Base-by-base conservation (phyloP, 2,888 invertebrate species). In the Branchipolynoe longqiensis region DNA sequence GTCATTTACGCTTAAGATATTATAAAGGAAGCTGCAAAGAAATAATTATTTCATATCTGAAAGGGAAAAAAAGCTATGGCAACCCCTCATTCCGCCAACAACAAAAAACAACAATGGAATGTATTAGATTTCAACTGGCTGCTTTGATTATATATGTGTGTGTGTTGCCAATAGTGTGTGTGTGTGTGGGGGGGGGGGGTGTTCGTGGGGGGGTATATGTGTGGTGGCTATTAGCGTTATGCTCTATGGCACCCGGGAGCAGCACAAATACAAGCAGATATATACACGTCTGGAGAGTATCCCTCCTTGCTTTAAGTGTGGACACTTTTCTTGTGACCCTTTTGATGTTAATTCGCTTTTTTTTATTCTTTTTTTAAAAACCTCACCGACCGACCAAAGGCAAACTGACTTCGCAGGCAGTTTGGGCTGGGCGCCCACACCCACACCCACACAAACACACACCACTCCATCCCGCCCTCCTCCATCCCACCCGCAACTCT, bases 261-360 rank as follows among this genome's bases (percentile, higher is more conserved):
- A 38, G n/a, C 69, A 48, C 48, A 78, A 78, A 78, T 78, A 78
- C 78, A 78, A 78, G 48, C 48, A 48, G 78, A 31, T 48, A 78
- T 78, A 78, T 48, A 78, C 48, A 78, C n/a, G 69, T 18, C 69
- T 14, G 69, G 33, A 38, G 69, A 69, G 33, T 38, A 78, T 48
- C 18, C 41, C 48, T 25, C n/a, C 41, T 22, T 6, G 25, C n/a
- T 78, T 48, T 78, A 78, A 78, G 78, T 78, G 78, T 78, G 78
- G 48, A 78, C 78, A 78, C 31, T 48, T 78, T 62, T 54, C 41
- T 33, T 48, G 48, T 41, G 78, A n/a, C n/a, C 78, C 78, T 78
- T 78, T 48, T 78, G 78, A 78, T 78, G 25, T 78, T 78, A 41
- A 78, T 78, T 12, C 78, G 31, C 31, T 78, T n/a, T n/a, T n/a